Base-by-base conservation (phyloP, 2,113 vertebrate species). In the Tonatia bakeri region DNA sequence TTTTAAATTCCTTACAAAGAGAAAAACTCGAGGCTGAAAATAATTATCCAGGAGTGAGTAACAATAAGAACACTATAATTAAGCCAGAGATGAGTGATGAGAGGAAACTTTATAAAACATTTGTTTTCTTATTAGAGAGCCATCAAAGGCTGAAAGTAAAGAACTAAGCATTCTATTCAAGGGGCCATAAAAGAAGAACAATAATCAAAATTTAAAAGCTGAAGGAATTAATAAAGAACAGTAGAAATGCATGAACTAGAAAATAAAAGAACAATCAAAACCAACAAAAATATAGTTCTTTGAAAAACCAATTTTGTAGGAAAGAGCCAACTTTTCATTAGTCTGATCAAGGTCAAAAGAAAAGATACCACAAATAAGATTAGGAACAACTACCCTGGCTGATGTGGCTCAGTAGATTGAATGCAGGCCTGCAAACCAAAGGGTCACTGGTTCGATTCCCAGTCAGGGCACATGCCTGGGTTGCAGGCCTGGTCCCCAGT, bases 41-140 rank as follows among this genome's bases (percentile, higher is more conserved):
- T 72, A 94, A 90, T 64, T 89, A 70, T 83, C 67, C 43, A 80
- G 47, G 69, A 86, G 52, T 65, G 36, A 90, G 31, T 24, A 91
- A 59, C n/a, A 95, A 36, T 79, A 91, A 77, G 38, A 92, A 26
- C 0, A 20, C 1, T 9, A 45, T 22, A 69, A 88, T 79, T 72
- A 93, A 86, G 50, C 33, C 79, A 67, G 17, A 81, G 61, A 85
- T 11, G 82, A 36, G 3, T 69, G 52, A 87, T 26, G 56, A 80
- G 61, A 83, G 33, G 15, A 67, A 86, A 70, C 67, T 7, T 3
- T 67, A 83, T 40, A 40, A 59, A 61, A 47, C 4, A 56, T 64
- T 87, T 85, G 87, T 90, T 77, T 84, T 81, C 80, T 94, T 92
- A 96, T 85, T 76, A 92, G n/a, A 72, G 73, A 12, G 91, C 33